Evolutionary conservation across 2,888 invertebrate genomes (phyloP).

Genomic region (Pandemis heparana): DNA sequence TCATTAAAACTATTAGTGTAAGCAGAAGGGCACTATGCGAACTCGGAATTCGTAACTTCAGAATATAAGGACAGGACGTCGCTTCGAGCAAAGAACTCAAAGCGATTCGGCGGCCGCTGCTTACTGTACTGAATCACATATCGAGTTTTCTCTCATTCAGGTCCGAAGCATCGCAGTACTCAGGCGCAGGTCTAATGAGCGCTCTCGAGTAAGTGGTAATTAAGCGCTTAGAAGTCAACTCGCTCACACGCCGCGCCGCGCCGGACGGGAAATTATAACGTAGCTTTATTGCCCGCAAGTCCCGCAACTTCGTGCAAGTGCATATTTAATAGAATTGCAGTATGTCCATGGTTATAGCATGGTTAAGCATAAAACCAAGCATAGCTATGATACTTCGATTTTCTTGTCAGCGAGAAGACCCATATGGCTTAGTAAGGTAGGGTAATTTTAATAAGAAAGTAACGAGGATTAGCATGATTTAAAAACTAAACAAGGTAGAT

Average conservation of each 20-base stretch:
- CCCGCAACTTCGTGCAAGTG: not conserved
- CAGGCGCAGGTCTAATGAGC: constrained; percentile 7
- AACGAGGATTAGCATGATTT: too few species aligned
- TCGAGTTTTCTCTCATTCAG: not conserved
- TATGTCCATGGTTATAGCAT: not conserved
- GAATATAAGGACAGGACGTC: too few species aligned
- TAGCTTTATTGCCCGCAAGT: not conserved
- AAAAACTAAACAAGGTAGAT: too few species aligned
- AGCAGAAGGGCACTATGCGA: too few species aligned
- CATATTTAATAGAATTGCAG: not conserved
- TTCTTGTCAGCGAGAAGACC: too few species aligned
- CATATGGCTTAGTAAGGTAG: too few species aligned
- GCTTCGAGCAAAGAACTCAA: too few species aligned
- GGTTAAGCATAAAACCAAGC: not conserved
- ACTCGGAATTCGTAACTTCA: too few species aligned
- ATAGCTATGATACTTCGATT: too few species aligned
- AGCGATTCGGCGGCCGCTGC: not conserved
- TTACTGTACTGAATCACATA: not conserved
- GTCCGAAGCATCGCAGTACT: not conserved
- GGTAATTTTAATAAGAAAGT: too few species aligned
- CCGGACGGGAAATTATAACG: not conserved
- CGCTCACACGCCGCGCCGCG: not conserved
- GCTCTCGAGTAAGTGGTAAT: not conserved
- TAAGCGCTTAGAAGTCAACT: constrained; percentile 9
- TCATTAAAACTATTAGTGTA: too few species aligned